phyloP scores from a whole-genome alignment of 2,888 invertebrate species.

The Orthosia cruda region DNA sequence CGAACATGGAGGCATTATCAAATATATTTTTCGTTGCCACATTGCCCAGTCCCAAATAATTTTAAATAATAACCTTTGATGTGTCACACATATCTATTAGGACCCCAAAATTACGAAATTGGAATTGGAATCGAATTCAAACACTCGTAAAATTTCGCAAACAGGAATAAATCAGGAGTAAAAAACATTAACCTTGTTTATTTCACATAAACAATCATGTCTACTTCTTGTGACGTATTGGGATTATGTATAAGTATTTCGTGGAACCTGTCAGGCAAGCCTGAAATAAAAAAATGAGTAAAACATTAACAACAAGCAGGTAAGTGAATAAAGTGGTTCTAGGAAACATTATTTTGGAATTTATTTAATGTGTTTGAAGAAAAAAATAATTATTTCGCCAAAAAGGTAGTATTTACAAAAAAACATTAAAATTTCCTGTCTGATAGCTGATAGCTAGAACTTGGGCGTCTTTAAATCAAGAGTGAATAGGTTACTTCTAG shows the following conservation, averaged over 20 bases:
- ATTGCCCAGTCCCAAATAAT: no score
- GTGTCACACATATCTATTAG: background rate
- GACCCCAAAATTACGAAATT: background rate
- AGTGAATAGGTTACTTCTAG: no score
- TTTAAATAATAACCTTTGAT: background rate
- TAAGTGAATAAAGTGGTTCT: background rate
- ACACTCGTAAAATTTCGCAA: background rate
- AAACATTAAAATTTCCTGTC: no score
- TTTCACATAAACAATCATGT: background rate
- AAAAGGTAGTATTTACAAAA: no score
- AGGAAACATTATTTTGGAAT: background rate
- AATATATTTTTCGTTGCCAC: background rate
- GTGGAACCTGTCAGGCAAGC: background rate
- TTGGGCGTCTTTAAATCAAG: no score
- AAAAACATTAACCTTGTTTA: background rate
- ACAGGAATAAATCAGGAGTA: background rate
- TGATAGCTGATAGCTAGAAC: no score
- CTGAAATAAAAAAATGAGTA: background rate
- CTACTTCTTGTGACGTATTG: background rate
- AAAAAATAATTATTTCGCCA: no score
- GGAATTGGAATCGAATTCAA: background rate
- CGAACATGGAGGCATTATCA: background rate
- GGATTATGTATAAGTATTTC: background rate
- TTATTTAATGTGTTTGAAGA: no score
- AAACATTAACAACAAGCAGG: background rate